Evolutionary conservation across 2,113 vertebrate genomes (phyloP), one percentile per base, ranked within the genome.

Genomic region (Crypturellus undulatus): DNA sequence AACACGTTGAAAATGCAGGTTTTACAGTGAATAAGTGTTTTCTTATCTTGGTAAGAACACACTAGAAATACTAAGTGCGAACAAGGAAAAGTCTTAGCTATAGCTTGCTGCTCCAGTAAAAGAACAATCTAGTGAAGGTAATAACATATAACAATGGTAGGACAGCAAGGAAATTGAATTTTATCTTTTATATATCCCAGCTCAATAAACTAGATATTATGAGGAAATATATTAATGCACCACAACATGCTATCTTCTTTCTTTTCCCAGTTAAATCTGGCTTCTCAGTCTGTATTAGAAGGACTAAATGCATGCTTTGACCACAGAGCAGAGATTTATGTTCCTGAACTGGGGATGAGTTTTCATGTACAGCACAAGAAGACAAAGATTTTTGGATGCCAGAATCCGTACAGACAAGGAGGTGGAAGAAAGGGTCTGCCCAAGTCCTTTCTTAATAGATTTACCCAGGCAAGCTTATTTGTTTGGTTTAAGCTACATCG

Each of bases 291-390:
- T 3, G 99, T 99, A 30, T 85, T 99, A 78, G 99, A 99, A 95
- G 99, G 99, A n/a, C 98, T 99, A 52, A 99, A 99, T 0, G 99
- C 99, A 7, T 99, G 99, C 97, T 99, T 99, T 90, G 99, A 99
- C 90, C 99, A 99, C 96, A 98, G 99, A 97, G 99, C 99, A 54
- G 99, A 99, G 97, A 98, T 99, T 96, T 99, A 98, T 81, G 98
- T 99, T 81, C 99, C 99, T 49, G 99, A 99, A 86, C 84, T 99
- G 94, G 98, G 99, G 73, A 98, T 99, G 98, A 98, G 95, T 93
- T 99, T 99, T 96, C 98, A 98, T 7, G 99, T 99, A 34, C 99
- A 99, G 75, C 99, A 99, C 16, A 97, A 99, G 87, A 99, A 95
- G 71, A 99, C 99, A 1, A 99, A 99, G 97, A 99, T 99, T 96